A percentile compares a stretch with the other conserved stretches of the same genome.
Evolutionary conservation across 2,888 invertebrate genomes (phyloP).

Genomic region (Thecophora atra): DNA sequence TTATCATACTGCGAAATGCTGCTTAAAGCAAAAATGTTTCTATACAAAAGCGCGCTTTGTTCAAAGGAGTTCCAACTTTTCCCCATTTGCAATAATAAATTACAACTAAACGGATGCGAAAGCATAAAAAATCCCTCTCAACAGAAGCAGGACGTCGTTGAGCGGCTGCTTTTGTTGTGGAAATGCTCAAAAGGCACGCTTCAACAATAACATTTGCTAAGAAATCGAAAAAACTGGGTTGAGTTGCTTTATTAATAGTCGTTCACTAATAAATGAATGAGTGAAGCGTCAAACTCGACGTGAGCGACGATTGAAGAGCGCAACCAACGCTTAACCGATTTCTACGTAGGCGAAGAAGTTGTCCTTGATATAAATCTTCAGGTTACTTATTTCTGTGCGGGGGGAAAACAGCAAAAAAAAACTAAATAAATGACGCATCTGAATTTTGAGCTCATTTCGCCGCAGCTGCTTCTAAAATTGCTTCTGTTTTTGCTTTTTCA

Average conservation of each 20-base stretch:
- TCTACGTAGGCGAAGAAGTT: conserved; percentile 43
- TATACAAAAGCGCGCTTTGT: no score
- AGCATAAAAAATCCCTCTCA: neutral
- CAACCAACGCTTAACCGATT: neutral
- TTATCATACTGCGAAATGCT: no score
- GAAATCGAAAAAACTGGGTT: conserved; percentile 7
- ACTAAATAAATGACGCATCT: conserved; percentile 25
- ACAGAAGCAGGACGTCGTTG: conserved; percentile 11
- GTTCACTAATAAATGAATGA: conserved; percentile 42
- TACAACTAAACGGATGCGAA: neutral
- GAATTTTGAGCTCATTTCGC: neutral
- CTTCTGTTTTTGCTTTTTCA: neutral
- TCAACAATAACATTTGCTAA: conserved; percentile 9
- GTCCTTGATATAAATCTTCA: conserved; percentile 40
- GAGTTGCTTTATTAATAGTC: conserved; percentile 49
- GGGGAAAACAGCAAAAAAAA: neutral
- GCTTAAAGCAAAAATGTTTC: no score
- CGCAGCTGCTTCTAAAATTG: conserved; percentile 2
- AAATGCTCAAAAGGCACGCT: conserved; percentile 43
- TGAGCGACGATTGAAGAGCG: neutral
- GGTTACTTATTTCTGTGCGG: neutral
- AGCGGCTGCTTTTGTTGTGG: conserved; percentile 41
- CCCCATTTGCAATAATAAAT: conserved; percentile 1
- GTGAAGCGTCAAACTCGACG: conserved; percentile 14
- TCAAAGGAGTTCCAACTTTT: neutral